These are phyloP conservation scores for Hemicentrotus pulcherrimus DNA, from an alignment of 35 echinoderm and acorn worm genomes.

Conservation along the genomic window DNA sequence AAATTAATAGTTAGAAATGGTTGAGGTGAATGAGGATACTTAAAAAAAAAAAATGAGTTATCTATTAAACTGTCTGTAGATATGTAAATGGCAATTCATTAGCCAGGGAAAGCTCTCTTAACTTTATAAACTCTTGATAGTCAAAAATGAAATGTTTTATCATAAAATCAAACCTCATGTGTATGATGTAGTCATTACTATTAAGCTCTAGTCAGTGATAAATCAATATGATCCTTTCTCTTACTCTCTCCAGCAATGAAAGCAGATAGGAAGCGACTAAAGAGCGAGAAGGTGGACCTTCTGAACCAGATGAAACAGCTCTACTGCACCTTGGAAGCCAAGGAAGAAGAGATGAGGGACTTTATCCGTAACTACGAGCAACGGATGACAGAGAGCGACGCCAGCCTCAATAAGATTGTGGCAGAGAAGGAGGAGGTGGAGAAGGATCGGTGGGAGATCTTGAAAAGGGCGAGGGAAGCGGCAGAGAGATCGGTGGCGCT, in stretches of 20 bases:
- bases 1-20: too few species aligned
- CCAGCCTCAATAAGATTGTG: conserved; percentile 73
- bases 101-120: too few species aligned
- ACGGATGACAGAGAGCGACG: conserved; percentile 81
- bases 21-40: too few species aligned
- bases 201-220: too few species aligned
- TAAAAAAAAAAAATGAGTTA: too few species aligned
- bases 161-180: too few species aligned
- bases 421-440: conserved; percentile 96
- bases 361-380: conserved; percentile 98
- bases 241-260: conserved; percentile 84
- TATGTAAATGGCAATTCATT: too few species aligned
- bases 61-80: too few species aligned
- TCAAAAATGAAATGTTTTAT: too few species aligned
- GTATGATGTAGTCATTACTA: too few species aligned
- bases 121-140: too few species aligned
- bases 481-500: conserved; percentile 86
- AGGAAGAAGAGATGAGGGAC: conserved; percentile 92
- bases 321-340: conserved; percentile 95
- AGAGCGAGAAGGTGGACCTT: conserved; percentile 96
- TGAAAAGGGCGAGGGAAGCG: conserved; percentile 84
- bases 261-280: conserved; percentile 90
- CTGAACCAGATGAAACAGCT: conserved; percentile 99
- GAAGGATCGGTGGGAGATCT: conserved; percentile 94
- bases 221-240: too few species aligned